A percentile compares a stretch with the other conserved stretches of the same genome.
Conservation (phyloP, 2,888 invertebrate genomes). For the Homarus gammarus region DNA sequence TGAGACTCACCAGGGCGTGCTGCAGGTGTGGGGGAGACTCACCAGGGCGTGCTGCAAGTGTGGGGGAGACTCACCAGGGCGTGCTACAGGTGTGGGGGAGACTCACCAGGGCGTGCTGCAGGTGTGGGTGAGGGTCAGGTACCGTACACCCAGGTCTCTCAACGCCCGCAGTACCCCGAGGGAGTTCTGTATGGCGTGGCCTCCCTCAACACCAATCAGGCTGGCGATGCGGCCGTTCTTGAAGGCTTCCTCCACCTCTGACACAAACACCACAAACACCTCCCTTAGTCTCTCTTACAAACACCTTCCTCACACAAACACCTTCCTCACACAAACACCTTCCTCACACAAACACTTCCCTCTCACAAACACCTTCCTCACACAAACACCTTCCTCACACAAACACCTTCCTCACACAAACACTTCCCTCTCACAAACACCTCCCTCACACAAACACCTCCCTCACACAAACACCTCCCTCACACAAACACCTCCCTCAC, state of each 20-base stretch:
- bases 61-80: neutral
- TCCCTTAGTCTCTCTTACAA: neutral
- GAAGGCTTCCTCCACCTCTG: slow-evolving; percentile 79
- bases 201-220: slow-evolving; percentile 91
- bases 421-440: neutral
- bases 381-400: neutral
- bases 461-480: neutral
- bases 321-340: neutral
- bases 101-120: slow-evolving; percentile 92
- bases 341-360: neutral
- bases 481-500: no score
- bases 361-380: neutral
- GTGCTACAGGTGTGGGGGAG: neutral
- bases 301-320: neutral
- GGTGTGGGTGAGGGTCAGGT: slow-evolving; percentile 94
- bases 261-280: slow-evolving; percentile 22
- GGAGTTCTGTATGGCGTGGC: slow-evolving; percentile 94
- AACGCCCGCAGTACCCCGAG: slow-evolving; percentile 92
- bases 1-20: no score
- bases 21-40: no score
- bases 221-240: slow-evolving; percentile 82
- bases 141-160: slow-evolving; percentile 92
- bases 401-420: neutral
- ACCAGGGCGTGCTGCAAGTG: neutral
- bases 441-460: neutral